Conservation (phyloP, 2,888 invertebrate genomes). For the Dastarcus helophoroides region DNA sequence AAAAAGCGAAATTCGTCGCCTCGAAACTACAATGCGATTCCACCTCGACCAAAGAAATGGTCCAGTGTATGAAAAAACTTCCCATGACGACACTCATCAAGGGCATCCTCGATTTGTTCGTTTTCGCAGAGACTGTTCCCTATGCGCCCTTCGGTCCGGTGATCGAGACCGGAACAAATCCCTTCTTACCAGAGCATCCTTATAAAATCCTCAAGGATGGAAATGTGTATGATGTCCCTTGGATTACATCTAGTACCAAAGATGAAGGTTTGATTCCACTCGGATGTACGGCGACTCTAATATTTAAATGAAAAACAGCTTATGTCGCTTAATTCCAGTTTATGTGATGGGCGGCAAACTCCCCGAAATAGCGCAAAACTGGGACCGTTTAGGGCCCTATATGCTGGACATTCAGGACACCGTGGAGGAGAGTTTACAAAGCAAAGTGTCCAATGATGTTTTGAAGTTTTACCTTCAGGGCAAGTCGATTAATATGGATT, state of each 20-base stretch:
- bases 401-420: slow-evolving; percentile 25
- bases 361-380: slow-evolving; percentile 25
- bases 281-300: slow-evolving; percentile 39
- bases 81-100: slow-evolving; percentile 47
- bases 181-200: slow-evolving; percentile 56
- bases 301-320: not conserved
- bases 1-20: slow-evolving; percentile 49
- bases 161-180: slow-evolving; percentile 36
- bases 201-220: slow-evolving; percentile 47
- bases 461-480: slow-evolving; percentile 24
- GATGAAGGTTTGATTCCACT: slow-evolving; percentile 64
- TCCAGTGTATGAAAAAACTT: slow-evolving; percentile 51
- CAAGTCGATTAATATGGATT: slow-evolving; percentile 17
- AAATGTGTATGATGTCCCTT: slow-evolving; percentile 52
- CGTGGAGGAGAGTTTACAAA: slow-evolving; percentile 16
- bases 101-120: slow-evolving; percentile 43
- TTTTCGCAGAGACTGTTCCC: slow-evolving; percentile 39
- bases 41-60: slow-evolving; percentile 40
- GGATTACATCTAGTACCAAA: slow-evolving; percentile 54
- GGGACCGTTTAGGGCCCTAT: slow-evolving; percentile 24
- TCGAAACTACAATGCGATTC: slow-evolving; percentile 50
- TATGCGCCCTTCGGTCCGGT: slow-evolving; percentile 27
- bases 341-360: too few relatives aligned
- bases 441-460: slow-evolving; percentile 19
- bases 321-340: not conserved